phyloP scores from a whole-genome alignment of 2,113 vertebrate genomes.

The Cathartes aura region DNA sequence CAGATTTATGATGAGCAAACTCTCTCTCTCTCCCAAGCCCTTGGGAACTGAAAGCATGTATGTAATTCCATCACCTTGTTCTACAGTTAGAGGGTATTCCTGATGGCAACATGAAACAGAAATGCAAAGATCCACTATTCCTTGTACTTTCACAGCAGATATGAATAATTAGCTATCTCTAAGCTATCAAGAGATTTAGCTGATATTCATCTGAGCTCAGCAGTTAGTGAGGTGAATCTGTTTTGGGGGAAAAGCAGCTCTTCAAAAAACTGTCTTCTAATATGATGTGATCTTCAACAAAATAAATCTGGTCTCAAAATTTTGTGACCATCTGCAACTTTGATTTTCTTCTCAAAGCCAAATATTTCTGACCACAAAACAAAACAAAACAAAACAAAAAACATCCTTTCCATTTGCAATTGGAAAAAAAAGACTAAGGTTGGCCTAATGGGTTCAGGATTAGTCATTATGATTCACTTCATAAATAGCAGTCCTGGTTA shows the following conservation, averaged over 20 bases:
- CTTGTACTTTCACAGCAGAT: background rate
- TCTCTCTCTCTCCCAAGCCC: background rate
- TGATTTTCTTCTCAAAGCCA: background rate
- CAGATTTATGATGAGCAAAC: background rate
- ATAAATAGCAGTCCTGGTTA: background rate
- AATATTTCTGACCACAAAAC: background rate
- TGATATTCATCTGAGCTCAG: background rate
- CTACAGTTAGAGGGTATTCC: background rate
- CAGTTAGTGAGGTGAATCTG: background rate
- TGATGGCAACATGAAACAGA: background rate
- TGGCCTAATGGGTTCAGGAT: background rate
- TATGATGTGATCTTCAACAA: background rate
- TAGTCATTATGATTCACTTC: slow-evolving; percentile 30
- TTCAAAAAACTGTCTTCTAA: background rate
- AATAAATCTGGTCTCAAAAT: background rate
- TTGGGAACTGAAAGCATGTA: background rate
- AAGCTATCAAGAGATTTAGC: background rate
- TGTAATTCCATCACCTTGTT: background rate
- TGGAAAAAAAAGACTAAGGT: background rate
- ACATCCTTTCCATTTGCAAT: background rate
- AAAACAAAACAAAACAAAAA: background rate
- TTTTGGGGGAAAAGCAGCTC: background rate
- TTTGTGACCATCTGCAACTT: background rate
- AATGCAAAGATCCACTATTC: background rate
- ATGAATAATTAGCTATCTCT: background rate